Conservation (phyloP, 2,113 vertebrate genomes). For the Grantiella picta region DNA sequence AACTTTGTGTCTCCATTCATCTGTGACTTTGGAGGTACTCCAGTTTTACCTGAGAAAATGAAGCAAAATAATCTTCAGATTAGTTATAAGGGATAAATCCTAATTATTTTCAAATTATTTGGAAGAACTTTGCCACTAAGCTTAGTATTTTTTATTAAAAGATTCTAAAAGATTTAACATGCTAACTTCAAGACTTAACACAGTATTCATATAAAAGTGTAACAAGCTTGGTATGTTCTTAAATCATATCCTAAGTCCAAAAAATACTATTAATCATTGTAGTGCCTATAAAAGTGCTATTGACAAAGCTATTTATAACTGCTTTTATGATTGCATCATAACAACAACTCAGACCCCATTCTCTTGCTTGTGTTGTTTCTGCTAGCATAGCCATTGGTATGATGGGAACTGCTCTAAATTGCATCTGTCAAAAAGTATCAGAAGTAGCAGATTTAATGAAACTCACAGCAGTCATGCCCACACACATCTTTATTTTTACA, state of each 20-base stretch:
- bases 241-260: neutral
- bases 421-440: neutral
- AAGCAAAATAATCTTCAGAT: slow-evolving; percentile 2
- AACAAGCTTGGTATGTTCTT: neutral
- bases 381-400: neutral
- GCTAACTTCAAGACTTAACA: neutral
- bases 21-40: slow-evolving; percentile 77
- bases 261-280: neutral
- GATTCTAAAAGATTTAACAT: neutral
- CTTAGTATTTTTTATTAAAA: neutral
- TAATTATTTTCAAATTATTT: neutral
- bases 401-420: neutral
- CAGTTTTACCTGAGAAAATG: slow-evolving; percentile 85
- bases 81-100: neutral
- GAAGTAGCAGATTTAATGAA: slow-evolving; percentile 16
- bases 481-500: slow-evolving; percentile 93
- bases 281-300: neutral
- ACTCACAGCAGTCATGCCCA: slow-evolving; percentile 96
- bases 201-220: neutral
- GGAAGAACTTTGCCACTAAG: neutral
- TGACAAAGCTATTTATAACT: neutral
- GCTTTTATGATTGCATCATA: neutral
- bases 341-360: neutral
- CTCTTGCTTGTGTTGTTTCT: neutral
- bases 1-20: slow-evolving; percentile 72